Evolutionary conservation across 1,140 invertebrate genomes (phyloP).

Genomic region (Leptinotarsa texana): DNA sequence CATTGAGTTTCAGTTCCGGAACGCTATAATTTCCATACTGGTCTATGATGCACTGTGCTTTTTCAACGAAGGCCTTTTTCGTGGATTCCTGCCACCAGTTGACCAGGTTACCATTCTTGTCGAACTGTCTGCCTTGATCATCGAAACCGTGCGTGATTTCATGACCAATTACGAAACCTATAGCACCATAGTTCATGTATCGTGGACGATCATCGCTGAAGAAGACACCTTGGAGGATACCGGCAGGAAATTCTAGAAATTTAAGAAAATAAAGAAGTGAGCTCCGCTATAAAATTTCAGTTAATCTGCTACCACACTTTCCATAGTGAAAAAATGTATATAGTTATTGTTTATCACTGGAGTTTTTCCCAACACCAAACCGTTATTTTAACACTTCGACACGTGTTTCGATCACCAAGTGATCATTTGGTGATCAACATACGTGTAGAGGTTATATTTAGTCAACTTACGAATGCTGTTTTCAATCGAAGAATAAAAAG

Average conservation of each 20-base stretch:
- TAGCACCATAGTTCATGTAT: slow-evolving; percentile 76
- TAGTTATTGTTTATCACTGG: no score
- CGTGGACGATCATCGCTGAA: slow-evolving; percentile 70
- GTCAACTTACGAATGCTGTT: slow-evolving; percentile 67
- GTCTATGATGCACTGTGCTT: slow-evolving; percentile 70
- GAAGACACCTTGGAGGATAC: slow-evolving; percentile 75
- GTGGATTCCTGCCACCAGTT: slow-evolving; percentile 64
- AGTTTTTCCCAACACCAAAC: no score
- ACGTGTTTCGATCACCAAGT: no score
- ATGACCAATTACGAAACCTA: slow-evolving; percentile 71
- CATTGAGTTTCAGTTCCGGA: slow-evolving; percentile 48
- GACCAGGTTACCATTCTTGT: slow-evolving; percentile 79
- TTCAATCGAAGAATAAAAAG: slow-evolving; percentile 68
- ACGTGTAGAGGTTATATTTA: neutral
- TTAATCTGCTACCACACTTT: no score
- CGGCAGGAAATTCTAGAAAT: slow-evolving; percentile 71
- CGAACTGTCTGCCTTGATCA: slow-evolving; percentile 87
- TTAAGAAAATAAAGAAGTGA: no score
- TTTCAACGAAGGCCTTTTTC: slow-evolving; percentile 60
- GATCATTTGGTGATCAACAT: no score
- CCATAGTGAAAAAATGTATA: no score
- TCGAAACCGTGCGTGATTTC: slow-evolving; percentile 75
- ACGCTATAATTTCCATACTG: slow-evolving; percentile 71
- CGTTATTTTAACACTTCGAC: no score
- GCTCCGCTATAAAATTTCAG: no score